These are phyloP conservation scores for Nyctereutes procyonoides DNA, from an alignment of 2,113 vertebrate species.

Conservation along the genomic window DNA sequence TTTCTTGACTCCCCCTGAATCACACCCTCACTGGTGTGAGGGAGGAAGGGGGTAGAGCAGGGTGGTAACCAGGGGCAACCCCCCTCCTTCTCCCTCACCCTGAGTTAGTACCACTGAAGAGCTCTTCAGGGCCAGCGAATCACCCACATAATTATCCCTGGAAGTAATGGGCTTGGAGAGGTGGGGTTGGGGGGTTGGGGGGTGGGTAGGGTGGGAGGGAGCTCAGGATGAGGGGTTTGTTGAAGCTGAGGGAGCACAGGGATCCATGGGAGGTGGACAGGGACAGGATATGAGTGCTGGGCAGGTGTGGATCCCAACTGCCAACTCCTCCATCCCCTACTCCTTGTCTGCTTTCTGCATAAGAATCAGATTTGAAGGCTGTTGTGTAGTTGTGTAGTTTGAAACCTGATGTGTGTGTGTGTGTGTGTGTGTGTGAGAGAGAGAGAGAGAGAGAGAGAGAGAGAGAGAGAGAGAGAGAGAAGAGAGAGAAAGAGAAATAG, in stretches of 20 bases:
- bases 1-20: not conserved
- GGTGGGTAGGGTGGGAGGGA: not conserved
- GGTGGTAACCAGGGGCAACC: constrained; percentile 78
- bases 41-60: not conserved
- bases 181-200: not conserved
- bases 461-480: not conserved
- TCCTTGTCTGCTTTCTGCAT: not conserved
- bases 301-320: not conserved
- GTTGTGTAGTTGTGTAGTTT: constrained; percentile 44
- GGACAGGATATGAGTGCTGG: not conserved
- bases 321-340: too few relatives aligned
- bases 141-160: constrained; percentile 73
- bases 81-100: constrained; percentile 27
- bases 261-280: not conserved
- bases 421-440: not conserved
- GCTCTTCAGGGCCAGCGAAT: constrained; percentile 70
- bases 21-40: not conserved
- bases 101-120: constrained; percentile 74
- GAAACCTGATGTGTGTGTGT: not conserved
- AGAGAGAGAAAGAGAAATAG: not conserved
- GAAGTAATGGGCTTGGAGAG: constrained; percentile 79
- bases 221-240: not conserved
- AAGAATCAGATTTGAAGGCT: not conserved
- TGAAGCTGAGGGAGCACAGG: not conserved
- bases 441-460: too few relatives aligned